Conservation (phyloP, 1,140 invertebrate species). For the Sitophilus oryzae region DNA sequence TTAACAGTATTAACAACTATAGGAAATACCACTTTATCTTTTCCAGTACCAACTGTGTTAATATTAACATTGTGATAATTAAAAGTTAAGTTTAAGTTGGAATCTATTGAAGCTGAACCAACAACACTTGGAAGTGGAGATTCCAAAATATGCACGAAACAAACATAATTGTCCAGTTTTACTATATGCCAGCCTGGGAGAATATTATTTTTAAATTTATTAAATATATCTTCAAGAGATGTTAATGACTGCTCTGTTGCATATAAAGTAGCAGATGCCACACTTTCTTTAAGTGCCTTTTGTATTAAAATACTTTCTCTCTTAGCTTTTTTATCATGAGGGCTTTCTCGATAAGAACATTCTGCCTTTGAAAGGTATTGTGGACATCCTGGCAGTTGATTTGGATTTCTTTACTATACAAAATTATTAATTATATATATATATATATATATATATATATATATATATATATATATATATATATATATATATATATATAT, state of each 20-base stretch:
- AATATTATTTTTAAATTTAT: too few relatives aligned
- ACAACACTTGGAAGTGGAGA: too few relatives aligned
- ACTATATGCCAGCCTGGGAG: too few relatives aligned
- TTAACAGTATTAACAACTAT: neutral
- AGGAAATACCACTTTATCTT: neutral
- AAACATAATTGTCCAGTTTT: too few relatives aligned
- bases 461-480: constrained; percentile 4
- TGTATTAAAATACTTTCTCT: neutral
- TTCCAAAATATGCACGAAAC: too few relatives aligned
- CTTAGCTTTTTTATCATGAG: neutral
- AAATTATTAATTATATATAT: neutral
- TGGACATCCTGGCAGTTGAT: neutral
- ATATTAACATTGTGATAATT: too few relatives aligned
- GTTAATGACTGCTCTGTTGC: neutral
- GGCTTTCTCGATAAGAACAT: neutral
- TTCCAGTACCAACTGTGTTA: too few relatives aligned
- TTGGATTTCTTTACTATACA: neutral
- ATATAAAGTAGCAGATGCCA: neutral
- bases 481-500: constrained; percentile 5
- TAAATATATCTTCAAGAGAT: neutral
- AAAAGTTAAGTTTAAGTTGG: neutral
- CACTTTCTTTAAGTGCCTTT: neutral
- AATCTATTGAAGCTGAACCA: neutral
- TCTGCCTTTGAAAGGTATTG: neutral
- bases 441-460: neutral